These are phyloP conservation scores for Nyleta sp. DNA, from an alignment of 2,888 invertebrate genomes.

Conservation along the genomic window DNA sequence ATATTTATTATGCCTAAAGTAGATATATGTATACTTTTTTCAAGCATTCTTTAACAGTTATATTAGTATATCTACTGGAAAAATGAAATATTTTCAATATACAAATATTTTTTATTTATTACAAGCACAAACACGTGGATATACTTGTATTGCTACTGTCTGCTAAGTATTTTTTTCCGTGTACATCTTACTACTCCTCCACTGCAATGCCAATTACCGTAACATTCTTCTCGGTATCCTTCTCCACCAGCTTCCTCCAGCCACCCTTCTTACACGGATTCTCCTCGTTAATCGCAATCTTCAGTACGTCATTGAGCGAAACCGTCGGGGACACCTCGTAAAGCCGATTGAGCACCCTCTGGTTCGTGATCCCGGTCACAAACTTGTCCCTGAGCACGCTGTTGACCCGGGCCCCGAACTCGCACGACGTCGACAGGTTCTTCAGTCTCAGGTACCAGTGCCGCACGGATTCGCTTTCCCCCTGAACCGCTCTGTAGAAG, in stretches of 20 bases:
- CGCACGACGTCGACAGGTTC: constrained; percentile 63
- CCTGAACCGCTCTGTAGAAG: constrained; percentile 69
- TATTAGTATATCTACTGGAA: too few relatives aligned
- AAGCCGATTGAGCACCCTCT: constrained; percentile 30
- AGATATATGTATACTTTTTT: too few relatives aligned
- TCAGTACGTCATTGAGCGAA: constrained; percentile 43
- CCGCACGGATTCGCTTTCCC: constrained; percentile 58
- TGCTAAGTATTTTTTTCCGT: too few relatives aligned
- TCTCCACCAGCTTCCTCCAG: constrained; percentile 34
- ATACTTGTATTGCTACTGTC: too few relatives aligned
- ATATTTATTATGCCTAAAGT: too few relatives aligned
- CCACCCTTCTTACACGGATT: constrained; percentile 27
- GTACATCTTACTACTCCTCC: too few relatives aligned
- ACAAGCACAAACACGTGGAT: too few relatives aligned
- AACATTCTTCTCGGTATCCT: constrained; percentile 21
- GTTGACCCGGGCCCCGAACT: constrained; percentile 64
- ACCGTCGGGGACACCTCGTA: constrained; percentile 48
- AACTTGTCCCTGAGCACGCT: constrained; percentile 69
- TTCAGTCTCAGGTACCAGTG: constrained; percentile 72
- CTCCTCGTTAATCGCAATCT: constrained; percentile 54
- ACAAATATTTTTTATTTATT: too few relatives aligned
- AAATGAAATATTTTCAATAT: too few relatives aligned
- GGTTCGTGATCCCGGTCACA: constrained; percentile 62
- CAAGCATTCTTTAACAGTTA: too few relatives aligned
- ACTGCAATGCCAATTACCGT: constrained; percentile 48